Evolutionary conservation across 2,888 invertebrate genomes (phyloP), one percentile per base, ranked within the genome.

Genomic region (Creontiades dilutus): DNA sequence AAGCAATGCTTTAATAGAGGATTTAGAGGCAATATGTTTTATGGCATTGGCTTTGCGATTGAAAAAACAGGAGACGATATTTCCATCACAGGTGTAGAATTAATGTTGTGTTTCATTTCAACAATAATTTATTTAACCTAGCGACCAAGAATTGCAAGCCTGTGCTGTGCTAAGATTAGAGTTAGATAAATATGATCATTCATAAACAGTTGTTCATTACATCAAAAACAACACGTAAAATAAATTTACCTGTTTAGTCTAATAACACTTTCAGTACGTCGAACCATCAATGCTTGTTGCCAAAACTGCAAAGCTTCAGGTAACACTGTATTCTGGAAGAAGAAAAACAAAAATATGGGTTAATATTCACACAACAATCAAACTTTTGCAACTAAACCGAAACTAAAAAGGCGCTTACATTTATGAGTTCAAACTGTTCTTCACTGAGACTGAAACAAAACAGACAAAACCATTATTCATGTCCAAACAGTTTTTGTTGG

Each of bases 251-350:
- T 96, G 93, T 97, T 98, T 85, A 99, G 94, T 92, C 96, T 95
- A 91, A 99, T 98, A 0, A 97, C 96, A 90, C 96, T 96, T 91
- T 96, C 96, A 4, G 98, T 97, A 93, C 97, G 96, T 86, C 98
- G 95, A 0, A 99, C 98, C 95, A 96, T 96, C 90, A 99, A 94
- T 0, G 98, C 98, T 93, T 96, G 95, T 93, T 98, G 97, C 99
- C 99, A 99, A 94, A 98, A 99, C 92, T 96, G 95, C 0, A 98
- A 97, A 76, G 99, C 99, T 93, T 97, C 96, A 0, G 98, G 98
- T 92, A 99, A 93, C 91, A 98, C 97, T 85, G 97, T 97, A 92
- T 97, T 96, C 97, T 97, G 94, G 78, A 94, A 94, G 91, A 92
- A 91, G 91, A 81, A 57, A 55, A 57, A 46, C 11, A 52, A 52